Conservation (phyloP, 1,140 invertebrate species). For the Cydia strobilella region DNA sequence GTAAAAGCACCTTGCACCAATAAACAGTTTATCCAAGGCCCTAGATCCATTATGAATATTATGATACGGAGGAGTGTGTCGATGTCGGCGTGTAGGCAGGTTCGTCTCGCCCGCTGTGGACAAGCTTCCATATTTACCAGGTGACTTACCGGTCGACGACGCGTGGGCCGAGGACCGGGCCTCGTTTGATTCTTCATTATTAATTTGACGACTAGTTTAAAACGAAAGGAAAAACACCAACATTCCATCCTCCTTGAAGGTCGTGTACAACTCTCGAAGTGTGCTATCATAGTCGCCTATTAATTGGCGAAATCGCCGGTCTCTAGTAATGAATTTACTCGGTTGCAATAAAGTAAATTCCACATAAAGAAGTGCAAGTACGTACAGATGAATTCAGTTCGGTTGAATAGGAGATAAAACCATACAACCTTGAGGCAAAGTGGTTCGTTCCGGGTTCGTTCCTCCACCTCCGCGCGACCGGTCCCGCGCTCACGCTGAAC, state of each 20-base stretch:
- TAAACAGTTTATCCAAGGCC: constrained; percentile 23
- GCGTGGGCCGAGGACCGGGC: constrained; percentile 67
- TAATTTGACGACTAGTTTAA: constrained; percentile 60
- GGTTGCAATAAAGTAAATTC: neutral
- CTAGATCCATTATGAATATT: constrained; percentile 28
- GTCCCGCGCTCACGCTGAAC: constrained; percentile 27
- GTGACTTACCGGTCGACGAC: constrained; percentile 72
- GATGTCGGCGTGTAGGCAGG: constrained; percentile 62
- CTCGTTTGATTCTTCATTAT: constrained; percentile 60
- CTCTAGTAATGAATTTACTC: neutral
- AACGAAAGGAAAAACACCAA: constrained; percentile 30
- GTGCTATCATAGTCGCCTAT: neutral
- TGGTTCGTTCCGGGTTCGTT: constrained; percentile 67
- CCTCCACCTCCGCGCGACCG: constrained; percentile 41
- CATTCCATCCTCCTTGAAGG: constrained; percentile 19
- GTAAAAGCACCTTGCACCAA: constrained; percentile 13
- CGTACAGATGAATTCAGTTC: constrained; percentile 32
- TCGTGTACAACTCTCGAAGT: neutral
- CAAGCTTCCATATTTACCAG: constrained; percentile 78
- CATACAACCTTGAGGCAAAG: constrained; percentile 63
- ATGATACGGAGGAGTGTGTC: constrained; percentile 31
- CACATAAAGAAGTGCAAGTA: constrained; percentile 19
- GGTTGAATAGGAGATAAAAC: constrained; percentile 44
- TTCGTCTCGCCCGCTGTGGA: constrained; percentile 67
- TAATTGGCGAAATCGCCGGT: constrained; percentile 6